Evolutionary conservation across 2,888 invertebrate genomes (phyloP), one percentile per base, ranked within the genome.

Genomic region (Oxytorus armatus): DNA sequence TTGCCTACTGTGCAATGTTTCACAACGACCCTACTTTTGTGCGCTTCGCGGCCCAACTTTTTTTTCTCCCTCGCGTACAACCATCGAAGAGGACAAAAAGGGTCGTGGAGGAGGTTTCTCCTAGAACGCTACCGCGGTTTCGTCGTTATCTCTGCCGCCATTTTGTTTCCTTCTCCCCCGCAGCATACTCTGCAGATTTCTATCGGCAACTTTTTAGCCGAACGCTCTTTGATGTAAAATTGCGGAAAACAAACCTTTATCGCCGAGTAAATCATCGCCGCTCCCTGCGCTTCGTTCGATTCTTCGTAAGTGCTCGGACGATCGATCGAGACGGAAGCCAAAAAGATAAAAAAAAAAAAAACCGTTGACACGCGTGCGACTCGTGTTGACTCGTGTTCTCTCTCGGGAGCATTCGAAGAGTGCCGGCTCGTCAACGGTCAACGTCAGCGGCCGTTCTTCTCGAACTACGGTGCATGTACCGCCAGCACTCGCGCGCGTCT

Each of bases 151-250:
- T 18, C 14, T 44, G 16, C 47, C 25, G 55, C 21, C 63, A 66
- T 66, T 51, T 53, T 51, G 51, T 44, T 2, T 10, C 10, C 14
- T 25, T n/a, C 36, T 51, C 59, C 29, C 18, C 63, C 8, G n/a
- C n/a, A 25, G 49, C 61, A 33, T 8, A 55, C 61, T 61, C 23
- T 44, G 53, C 76, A 61, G 63, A 70, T 77, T 44, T 44, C 55
- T 55, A 77, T 70, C 53, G 11, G 16, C 29, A 55, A 25, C 29
- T 8, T 16, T 33, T 63, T 33, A n/a, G 47, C 21, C n/a, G 33
- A 65, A 18, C 14, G 11, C n/a, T 63, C 29, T 63, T 18, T 4
- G 8, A 11, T 11, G 3, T 33, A 44, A 44, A 25, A n/a, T n/a
- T n/a, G n/a, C n/a, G n/a, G 5, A 14, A 33, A 36, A 16, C 61